Percentiles rank a stretch among this genome's conserved stretches.
These are phyloP conservation scores for Bubo bubo DNA, from an alignment of 2,113 vertebrate species.

Conservation along the genomic window DNA sequence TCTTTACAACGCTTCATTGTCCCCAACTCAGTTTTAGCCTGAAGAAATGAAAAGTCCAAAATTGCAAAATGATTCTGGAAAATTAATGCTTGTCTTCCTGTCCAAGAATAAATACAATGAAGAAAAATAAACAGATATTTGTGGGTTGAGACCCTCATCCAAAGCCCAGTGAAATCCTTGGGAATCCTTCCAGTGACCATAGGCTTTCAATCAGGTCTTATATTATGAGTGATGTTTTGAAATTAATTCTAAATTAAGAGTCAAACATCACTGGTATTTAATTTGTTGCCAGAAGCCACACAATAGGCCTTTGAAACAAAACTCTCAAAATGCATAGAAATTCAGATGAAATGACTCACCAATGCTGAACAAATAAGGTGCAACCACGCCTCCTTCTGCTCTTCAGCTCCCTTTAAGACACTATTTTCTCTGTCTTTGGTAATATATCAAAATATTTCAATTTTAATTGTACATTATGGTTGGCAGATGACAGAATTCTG, in stretches of 20 bases:
- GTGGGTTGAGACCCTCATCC: constrained; percentile 19
- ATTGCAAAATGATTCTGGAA: background rate
- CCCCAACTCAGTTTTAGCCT: background rate
- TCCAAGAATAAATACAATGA: background rate
- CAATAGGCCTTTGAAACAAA: constrained; percentile 72
- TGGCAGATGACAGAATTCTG: constrained; percentile 26
- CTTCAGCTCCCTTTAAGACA: constrained; percentile 24
- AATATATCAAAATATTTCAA: constrained; percentile 62
- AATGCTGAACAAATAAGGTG: constrained; percentile 39
- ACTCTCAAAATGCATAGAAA: constrained; percentile 70
- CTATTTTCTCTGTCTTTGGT: constrained; percentile 54
- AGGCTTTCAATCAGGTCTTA: constrained; percentile 1
- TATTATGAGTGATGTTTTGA: constrained; percentile 61
- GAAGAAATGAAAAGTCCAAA: background rate
- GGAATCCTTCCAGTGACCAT: constrained; percentile 25
- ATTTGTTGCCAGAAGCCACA: constrained; percentile 68
- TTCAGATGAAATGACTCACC: constrained; percentile 74
- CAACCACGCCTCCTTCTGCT: constrained; percentile 39
- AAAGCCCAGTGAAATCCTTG: constrained; percentile 15
- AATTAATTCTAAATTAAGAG: constrained; percentile 67
- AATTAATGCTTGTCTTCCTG: background rate
- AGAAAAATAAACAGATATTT: constrained; percentile 14
- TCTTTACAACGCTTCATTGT: background rate
- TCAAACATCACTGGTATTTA: constrained; percentile 68
- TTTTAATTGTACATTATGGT: constrained; percentile 38